Conservation (phyloP, 2,888 invertebrate genomes). For the Caenorhabditis sp. region DNA sequence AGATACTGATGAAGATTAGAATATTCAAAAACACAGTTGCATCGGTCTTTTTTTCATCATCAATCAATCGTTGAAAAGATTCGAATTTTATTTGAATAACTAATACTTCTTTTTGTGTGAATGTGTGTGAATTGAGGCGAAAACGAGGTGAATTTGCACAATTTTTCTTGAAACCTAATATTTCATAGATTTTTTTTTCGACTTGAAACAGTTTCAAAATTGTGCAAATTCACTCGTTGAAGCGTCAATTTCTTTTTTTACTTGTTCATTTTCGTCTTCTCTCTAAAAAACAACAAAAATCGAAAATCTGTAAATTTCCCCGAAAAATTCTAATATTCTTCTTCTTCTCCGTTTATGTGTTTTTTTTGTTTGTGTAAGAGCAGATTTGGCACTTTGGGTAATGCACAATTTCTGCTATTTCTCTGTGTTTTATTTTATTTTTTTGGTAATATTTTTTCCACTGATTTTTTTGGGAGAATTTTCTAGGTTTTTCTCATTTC, state of each 20-base stretch:
- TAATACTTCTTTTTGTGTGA: background rate
- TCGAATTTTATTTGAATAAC: background rate
- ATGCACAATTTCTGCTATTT: background rate
- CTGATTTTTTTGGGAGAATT: background rate
- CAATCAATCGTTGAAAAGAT: background rate
- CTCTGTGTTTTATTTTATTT: background rate
- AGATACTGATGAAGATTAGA: background rate
- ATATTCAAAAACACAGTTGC: constrained; percentile 9
- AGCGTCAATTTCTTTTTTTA: constrained; percentile 10
- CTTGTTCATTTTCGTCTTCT: background rate
- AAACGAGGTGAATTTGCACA: background rate
- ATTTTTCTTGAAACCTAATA: background rate
- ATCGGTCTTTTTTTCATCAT: background rate
- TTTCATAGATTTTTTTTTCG: background rate
- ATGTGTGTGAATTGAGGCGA: background rate
- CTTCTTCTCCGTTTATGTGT: background rate
- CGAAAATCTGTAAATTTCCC: constrained; percentile 8
- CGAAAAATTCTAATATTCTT: constrained; percentile 10
- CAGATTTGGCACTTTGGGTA: background rate
- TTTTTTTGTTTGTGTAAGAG: constrained; percentile 1
- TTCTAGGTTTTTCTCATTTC: background rate
- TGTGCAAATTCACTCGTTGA: too few relatives aligned
- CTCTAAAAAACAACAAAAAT: constrained; percentile 4
- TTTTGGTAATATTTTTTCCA: background rate
- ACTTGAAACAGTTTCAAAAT: background rate